Evolutionary conservation across 2,797 vertebrate genomes (phyloP), one percentile per base, ranked within the genome.

Genomic region (Chaenodraco wilsoni): DNA sequence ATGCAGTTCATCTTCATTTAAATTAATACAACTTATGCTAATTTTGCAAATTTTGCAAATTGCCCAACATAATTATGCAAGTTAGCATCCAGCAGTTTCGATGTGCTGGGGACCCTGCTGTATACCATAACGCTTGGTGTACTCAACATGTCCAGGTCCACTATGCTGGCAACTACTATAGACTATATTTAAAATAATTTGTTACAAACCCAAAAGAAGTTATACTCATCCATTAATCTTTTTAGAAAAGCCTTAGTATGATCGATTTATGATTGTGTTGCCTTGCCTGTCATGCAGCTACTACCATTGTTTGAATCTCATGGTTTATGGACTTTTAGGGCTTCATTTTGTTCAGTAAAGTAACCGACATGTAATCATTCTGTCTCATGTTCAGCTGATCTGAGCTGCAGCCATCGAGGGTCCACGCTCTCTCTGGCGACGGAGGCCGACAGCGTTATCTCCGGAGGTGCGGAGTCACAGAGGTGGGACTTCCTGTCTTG

Each of bases 341-440:
- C 40, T 37, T 40, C 3, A 16, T 10, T 15, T 48, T 21, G 1
- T 60, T 78, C 21, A 9, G 2, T 52, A 16, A 73, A 62, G 13
- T 19, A 58, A 56, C 45, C 3, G 27, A 17, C 43, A 6, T 8
- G 19, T 61, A 66, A 46, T 46, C 15, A 11, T n/a, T 45, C 40
- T 79, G 33, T 69, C 11, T 50, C 0, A 23, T 65, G 74, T 73
- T 72, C 74, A 99, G 98, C 96, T 46, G 96, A 97, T 61, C 82
- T 98, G 80, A 96, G 95, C 91, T 93, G 87, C 56, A 95, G 96
- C 56, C 94, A 97, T 87, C 97, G 96, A 44, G 98, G 97, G 46
- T 99, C 98, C 48, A 99, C 95, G 14, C 94, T 98, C 2, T 99
- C 98, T 45, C 88, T 99, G 93, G 97, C 96, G 3, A 92, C 64